Conservation (phyloP, 2,113 vertebrate species). For the Burhinus bistriatus region DNA sequence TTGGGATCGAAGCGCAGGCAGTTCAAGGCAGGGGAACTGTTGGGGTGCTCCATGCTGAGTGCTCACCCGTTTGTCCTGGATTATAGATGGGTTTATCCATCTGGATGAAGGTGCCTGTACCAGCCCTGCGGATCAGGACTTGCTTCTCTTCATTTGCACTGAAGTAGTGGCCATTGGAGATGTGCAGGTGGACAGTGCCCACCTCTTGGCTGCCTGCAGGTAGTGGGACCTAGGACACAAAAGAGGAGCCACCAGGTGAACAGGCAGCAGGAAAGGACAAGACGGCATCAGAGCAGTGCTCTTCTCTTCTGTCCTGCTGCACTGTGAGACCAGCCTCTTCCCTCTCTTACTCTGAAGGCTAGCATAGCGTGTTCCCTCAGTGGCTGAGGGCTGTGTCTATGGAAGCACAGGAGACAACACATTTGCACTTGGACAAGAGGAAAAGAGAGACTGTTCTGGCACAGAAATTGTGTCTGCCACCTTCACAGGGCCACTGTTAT, state of each 20-base stretch:
- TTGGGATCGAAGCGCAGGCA: neutral
- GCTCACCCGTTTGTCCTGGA: conserved; percentile 25
- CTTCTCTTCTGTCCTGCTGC: neutral
- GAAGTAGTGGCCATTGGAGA: conserved; percentile 47
- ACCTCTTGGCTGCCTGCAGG: conserved; percentile 28
- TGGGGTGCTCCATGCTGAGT: fast-evolving
- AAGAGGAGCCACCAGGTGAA: neutral
- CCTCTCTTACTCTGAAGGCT: neutral
- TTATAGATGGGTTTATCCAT: conserved; percentile 51
- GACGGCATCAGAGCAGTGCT: neutral
- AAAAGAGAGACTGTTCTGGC: neutral
- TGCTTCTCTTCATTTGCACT: conserved; percentile 42
- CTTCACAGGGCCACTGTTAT: neutral
- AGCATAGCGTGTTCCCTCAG: neutral
- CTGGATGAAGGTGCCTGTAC: conserved; percentile 63
- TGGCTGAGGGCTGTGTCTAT: neutral
- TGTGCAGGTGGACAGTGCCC: neutral
- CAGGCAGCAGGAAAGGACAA: neutral
- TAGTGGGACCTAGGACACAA: neutral
- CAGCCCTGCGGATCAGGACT: conserved; percentile 57
- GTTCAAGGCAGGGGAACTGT: neutral
- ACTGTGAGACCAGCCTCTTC: neutral
- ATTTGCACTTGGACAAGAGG: neutral
- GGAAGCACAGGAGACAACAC: fast-evolving
- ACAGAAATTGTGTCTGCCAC: neutral